Evolutionary conservation across 1,140 invertebrate species (phyloP), one percentile per base, ranked within the genome.

Genomic region (Drosophila biarmipes): DNA sequence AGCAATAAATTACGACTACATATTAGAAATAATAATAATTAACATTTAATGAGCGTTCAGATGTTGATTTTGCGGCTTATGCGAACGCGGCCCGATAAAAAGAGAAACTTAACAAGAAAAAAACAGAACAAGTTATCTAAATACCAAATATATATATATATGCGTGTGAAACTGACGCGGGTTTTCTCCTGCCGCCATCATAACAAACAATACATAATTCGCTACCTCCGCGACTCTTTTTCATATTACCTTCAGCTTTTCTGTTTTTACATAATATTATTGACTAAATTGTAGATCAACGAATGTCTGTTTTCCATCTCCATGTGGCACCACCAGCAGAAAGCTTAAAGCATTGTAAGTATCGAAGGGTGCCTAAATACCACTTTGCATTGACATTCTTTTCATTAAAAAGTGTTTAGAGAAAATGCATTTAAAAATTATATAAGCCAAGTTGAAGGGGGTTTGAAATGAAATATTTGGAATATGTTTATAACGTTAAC

Each of bases 271-370:
- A 77, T 77, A 73, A 82, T 78, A 81, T 72, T 80, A 87, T 87
- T 87, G 82, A 86, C 82, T 86, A 87, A 79, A 79, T 82, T 87
- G 84, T 89, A 86, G 82, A 89, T 87, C 78, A 86, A 82, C 82
- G 78, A 87, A 89, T 87, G 84, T 85, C 80, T 85, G 73, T 79
- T 72, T 67, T 78, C 57, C 64, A 64, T 63, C 27, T 75, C 53
- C 73, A 40, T 46, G 31, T 37, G 38, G 57, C 71, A 69, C 54
- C 54, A 43, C 38, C 38, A 53, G 12, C 53, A 46, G 38, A 31
- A 27, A 24, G 29, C 19, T 14, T 12, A 8, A 24, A 49, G 40
- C 29, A 51, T 34, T 34, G 48, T 27, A 54, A 58, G 56, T 7
- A 54, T 54, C 48, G 56, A 48, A 14, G n/a, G 12, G 29, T 19